phyloP scores from a whole-genome alignment of 2,797 vertebrate species.

The Leptoclinus maculatus region DNA sequence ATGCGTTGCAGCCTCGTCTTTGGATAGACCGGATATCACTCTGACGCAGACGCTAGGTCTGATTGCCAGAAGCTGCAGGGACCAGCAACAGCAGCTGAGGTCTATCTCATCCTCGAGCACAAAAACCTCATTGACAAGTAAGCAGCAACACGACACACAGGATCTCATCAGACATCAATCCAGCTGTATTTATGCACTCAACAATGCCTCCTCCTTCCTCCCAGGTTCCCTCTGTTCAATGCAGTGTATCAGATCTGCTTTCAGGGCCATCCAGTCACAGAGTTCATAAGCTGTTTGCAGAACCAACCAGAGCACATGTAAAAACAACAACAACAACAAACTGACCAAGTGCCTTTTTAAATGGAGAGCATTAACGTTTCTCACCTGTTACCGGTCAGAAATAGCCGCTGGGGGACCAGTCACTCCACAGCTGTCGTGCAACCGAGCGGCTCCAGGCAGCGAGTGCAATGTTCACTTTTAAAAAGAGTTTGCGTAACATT shows the following conservation, averaged over 20 bases:
- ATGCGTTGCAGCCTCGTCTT: too few relatives aligned
- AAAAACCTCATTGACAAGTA: constrained; percentile 93
- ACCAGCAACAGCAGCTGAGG: constrained; percentile 92
- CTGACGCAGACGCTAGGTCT: too few relatives aligned
- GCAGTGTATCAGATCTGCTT: constrained; percentile 95
- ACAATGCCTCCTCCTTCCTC: constrained; percentile 23
- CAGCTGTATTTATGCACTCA: constrained; percentile 8
- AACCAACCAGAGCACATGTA: constrained; percentile 96
- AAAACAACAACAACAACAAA: constrained; percentile 51
- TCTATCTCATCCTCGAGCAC: constrained; percentile 90
- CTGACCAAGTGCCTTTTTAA: constrained; percentile 69
- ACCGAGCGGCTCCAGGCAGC: background rate
- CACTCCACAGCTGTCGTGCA: constrained; percentile 47
- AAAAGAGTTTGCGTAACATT: constrained; percentile 17
- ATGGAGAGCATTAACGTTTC: constrained; percentile 41
- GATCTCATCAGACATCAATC: background rate
- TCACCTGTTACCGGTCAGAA: constrained; percentile 12
- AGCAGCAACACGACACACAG: background rate
- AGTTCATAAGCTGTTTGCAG: constrained; percentile 93
- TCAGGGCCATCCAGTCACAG: constrained; percentile 86
- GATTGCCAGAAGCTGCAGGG: constrained; percentile 99
- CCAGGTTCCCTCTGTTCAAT: constrained; percentile 96
- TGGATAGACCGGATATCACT: too few relatives aligned
- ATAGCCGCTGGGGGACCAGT: background rate
- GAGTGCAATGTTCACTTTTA: background rate